A percentile compares a stretch with the other conserved stretches of the same genome.
Evolutionary conservation across 2,888 invertebrate species (phyloP).

Genomic region (Camponotus fellah): DNA sequence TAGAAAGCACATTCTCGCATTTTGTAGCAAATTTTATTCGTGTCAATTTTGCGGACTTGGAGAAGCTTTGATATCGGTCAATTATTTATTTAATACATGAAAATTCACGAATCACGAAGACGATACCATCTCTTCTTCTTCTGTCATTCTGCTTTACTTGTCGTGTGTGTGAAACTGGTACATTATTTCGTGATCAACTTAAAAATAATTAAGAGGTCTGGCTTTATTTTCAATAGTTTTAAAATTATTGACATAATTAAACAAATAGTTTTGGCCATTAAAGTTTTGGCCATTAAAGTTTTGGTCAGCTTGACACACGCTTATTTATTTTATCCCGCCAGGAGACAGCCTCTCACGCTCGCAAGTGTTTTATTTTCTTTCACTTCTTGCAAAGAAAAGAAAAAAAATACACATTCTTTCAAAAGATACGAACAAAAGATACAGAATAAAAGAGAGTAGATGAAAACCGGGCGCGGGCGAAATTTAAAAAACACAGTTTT

Average conservation of each 20-base stretch:
- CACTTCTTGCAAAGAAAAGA: neutral
- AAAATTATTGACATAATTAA: too few relatives aligned
- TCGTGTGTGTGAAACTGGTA: too few relatives aligned
- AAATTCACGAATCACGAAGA: slow-evolving; percentile 55
- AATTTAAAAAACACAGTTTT: slow-evolving; percentile 20
- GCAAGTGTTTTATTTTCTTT: slow-evolving; percentile 23
- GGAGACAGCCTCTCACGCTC: neutral
- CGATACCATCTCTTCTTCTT: slow-evolving; percentile 25
- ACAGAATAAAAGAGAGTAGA: neutral
- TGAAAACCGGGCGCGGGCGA: slow-evolving; percentile 20
- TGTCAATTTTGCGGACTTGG: neutral
- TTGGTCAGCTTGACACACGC: neutral
- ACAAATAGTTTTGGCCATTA: too few relatives aligned
- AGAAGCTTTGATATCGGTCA: slow-evolving; percentile 62
- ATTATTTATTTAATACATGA: slow-evolving; percentile 75
- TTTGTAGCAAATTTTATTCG: neutral
- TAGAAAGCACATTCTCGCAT: neutral
- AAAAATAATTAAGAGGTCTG: too few relatives aligned
- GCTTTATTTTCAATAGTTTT: too few relatives aligned
- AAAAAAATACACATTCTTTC: neutral
- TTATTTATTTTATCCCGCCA: slow-evolving; percentile 31
- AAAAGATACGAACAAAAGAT: neutral
- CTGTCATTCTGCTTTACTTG: slow-evolving; percentile 30
- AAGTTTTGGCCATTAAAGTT: too few relatives aligned
- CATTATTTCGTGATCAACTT: too few relatives aligned